Base-by-base conservation (phyloP, 2,113 vertebrate genomes). In the Hucho hucho region DNA sequence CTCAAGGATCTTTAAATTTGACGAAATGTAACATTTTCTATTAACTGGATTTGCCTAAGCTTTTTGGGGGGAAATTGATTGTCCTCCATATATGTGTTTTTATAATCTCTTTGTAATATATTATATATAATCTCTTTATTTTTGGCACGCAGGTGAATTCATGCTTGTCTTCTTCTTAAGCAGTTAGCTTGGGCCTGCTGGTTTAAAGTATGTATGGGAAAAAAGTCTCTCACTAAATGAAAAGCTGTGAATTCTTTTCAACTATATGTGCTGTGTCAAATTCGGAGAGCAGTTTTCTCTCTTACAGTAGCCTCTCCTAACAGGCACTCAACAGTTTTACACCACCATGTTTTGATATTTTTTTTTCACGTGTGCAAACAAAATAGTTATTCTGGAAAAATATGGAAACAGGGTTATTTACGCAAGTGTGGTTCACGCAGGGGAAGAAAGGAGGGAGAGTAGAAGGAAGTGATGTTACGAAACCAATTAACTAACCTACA, bases 181-280 rank as follows among this genome's bases (percentile, higher is more conserved):
- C 29, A 28, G 47, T 71, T 65, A 56, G 18, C 69, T 61, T 12
- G 1, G 25, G 67, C 22, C 67, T 18, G 13, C 9, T 64, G 53
- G 56, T 29, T 71, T 77, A 22, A 84, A 80, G 78, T 68, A 72
- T 81, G 64, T 47, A 74, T 70, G 64, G 3, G 9, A 67, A 70
- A 61, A 68, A 68, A 1, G 63, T 0, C 11, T 28, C 37, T 13
- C 20, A 18, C 26, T 47, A 56, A 84, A 79, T 11, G 61, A 73
- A 79, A 75, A n/a, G 70, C 68, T 79, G 77, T 74, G 29, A 24
- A 3, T 53, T 75, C 12, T 16, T 25, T 61, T 64, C 49, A 73
- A 20, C 70, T 46, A 24, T 65, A 63, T 61, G 79, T 61, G 4
- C 61, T 67, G 29, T 64, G 9, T 53, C 25, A 14, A 49, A 49